Percentiles rank a stretch among this genome's conserved stretches.
phyloP scores from a whole-genome alignment of 2,113 vertebrate genomes.

The Odontophorus gujanensis region DNA sequence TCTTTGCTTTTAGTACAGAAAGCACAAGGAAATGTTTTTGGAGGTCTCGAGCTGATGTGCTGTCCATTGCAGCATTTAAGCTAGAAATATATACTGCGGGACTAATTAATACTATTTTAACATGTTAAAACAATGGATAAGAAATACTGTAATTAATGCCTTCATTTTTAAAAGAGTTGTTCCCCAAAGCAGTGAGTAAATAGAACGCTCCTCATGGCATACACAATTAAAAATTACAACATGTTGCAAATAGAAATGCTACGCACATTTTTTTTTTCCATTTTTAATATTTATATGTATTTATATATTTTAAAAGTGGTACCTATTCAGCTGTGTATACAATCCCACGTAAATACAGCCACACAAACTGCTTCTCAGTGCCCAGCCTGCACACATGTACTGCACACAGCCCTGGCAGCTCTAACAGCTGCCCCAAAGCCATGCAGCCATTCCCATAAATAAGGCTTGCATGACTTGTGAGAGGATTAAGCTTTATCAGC shows the following conservation, averaged over 20 bases:
- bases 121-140: conserved; percentile 53
- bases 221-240: conserved; percentile 4
- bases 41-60: conserved; percentile 45
- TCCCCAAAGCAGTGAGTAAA: conserved; percentile 60
- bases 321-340: conserved; percentile 3
- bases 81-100: conserved; percentile 60
- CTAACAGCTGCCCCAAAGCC: neutral
- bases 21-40: conserved; percentile 16
- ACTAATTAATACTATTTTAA: conserved; percentile 61
- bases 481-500: neutral
- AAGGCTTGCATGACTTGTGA: neutral
- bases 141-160: conserved; percentile 67
- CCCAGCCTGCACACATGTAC: neutral
- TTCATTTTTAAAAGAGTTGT: conserved; percentile 67
- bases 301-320: conserved; percentile 20
- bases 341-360: conserved; percentile 53
- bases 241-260: conserved; percentile 13
- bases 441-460: neutral
- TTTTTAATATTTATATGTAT: neutral
- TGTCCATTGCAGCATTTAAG: conserved; percentile 57
- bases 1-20: conserved; percentile 49
- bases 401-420: neutral
- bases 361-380: neutral
- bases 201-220: conserved; percentile 30
- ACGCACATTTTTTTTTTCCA: neutral